Evolutionary conservation across 2,888 invertebrate species (phyloP).

Genomic region (Oegoconia quadripuncta): DNA sequence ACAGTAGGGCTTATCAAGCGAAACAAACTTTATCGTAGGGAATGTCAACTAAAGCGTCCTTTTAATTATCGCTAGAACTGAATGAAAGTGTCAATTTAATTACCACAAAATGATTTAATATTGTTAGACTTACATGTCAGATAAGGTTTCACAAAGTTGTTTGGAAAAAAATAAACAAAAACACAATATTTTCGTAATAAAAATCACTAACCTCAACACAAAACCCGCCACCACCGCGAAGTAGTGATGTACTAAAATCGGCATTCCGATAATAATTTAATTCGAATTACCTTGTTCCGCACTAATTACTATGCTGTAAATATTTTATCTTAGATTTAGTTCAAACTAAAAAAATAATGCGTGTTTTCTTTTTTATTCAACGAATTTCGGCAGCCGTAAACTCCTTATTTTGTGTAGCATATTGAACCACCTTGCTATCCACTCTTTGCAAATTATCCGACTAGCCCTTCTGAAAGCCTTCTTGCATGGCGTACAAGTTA

Average conservation of each 20-base stretch:
- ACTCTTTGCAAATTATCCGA: too few relatives aligned
- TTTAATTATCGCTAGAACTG: conserved; percentile 41
- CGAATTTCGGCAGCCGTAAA: too few relatives aligned
- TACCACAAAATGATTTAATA: conserved; percentile 10
- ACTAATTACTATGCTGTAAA: background rate
- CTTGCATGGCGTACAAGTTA: too few relatives aligned
- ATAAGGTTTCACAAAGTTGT: conserved; percentile 16
- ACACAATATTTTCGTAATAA: conserved; percentile 44
- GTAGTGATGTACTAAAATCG: conserved; percentile 35
- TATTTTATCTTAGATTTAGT: too few relatives aligned
- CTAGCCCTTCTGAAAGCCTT: too few relatives aligned
- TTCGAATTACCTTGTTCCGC: background rate
- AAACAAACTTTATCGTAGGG: conserved; percentile 46
- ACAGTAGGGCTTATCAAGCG: conserved; percentile 33
- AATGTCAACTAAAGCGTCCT: conserved; percentile 69
- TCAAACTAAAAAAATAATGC: too few relatives aligned
- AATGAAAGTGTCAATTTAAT: conserved; percentile 44
- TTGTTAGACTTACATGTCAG: conserved; percentile 12
- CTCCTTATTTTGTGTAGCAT: too few relatives aligned
- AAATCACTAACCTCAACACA: conserved; percentile 68
- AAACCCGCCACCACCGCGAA: conserved; percentile 58
- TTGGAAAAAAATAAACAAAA: conserved; percentile 28
- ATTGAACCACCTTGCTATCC: too few relatives aligned
- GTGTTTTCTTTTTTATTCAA: too few relatives aligned
- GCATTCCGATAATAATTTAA: background rate